Evolutionary conservation across 2,888 invertebrate species (phyloP).

Genomic region (Scaptomyza tumidula): DNA sequence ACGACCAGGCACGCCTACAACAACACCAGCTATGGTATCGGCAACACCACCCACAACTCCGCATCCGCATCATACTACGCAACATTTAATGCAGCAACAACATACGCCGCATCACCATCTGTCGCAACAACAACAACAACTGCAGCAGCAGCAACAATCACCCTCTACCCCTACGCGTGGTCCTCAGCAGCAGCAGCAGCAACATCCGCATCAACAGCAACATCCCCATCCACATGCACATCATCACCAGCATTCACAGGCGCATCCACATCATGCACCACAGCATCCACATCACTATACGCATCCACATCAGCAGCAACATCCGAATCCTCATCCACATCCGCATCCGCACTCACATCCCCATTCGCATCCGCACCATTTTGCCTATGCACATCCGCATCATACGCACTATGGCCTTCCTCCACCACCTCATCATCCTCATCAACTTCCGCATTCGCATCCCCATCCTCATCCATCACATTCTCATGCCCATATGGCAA

Average conservation of each 20-base stretch:
- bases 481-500: conserved; percentile 65
- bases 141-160: conserved; percentile 44
- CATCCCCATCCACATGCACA: conserved; percentile 47
- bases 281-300: conserved; percentile 53
- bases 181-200: conserved; percentile 44
- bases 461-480: conserved; percentile 54
- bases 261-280: conserved; percentile 37
- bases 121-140: conserved; percentile 40
- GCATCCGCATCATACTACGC: conserved; percentile 47
- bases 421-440: conserved; percentile 30
- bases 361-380: conserved; percentile 37
- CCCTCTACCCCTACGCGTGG: conserved; percentile 61
- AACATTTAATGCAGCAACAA: conserved; percentile 53
- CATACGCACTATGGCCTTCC: conserved; percentile 49
- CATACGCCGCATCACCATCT: conserved; percentile 18
- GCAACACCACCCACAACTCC: conserved; percentile 43
- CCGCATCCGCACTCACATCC: conserved; percentile 46
- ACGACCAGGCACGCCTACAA: conserved; percentile 64
- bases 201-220: conserved; percentile 46
- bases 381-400: conserved; percentile 55
- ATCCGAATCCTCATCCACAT: conserved; percentile 52
- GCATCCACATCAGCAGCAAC: conserved; percentile 59
- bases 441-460: conserved; percentile 48
- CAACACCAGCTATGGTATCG: conserved; percentile 43
- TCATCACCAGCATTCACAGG: conserved; percentile 51